Evolutionary conservation across 2,113 vertebrate species (phyloP).

Genomic region (Cervus canadensis): DNA sequence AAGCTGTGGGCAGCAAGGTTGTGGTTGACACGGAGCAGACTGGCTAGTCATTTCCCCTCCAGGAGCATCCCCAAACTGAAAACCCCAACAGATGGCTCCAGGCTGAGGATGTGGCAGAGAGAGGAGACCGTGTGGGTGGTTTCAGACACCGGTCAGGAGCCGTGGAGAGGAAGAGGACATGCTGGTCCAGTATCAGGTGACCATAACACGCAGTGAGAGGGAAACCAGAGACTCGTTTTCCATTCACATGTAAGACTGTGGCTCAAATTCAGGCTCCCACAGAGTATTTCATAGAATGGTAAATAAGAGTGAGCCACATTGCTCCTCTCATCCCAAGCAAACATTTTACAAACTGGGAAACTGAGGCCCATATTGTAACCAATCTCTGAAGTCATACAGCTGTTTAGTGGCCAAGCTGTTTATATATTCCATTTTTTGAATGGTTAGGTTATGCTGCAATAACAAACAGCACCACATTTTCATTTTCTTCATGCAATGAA

Average conservation of each 20-base stretch:
- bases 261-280: background rate
- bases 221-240: conserved; percentile 36
- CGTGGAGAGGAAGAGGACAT: background rate
- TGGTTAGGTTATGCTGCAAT: background rate
- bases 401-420: background rate
- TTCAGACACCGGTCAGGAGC: background rate
- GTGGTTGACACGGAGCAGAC: background rate
- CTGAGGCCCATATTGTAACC: background rate
- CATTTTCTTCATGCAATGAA: background rate
- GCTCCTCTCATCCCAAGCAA: background rate
- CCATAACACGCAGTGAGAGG: background rate
- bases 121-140: background rate
- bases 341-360: background rate
- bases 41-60: background rate
- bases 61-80: background rate
- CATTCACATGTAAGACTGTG: background rate
- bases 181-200: background rate
- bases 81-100: background rate
- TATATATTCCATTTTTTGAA: background rate
- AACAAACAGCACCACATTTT: background rate
- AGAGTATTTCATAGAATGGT: background rate
- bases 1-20: background rate
- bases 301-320: background rate
- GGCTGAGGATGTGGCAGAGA: background rate
- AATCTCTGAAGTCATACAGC: background rate